Evolutionary conservation across 2,113 vertebrate species (phyloP).

Genomic region (Lamprotornis superbus): DNA sequence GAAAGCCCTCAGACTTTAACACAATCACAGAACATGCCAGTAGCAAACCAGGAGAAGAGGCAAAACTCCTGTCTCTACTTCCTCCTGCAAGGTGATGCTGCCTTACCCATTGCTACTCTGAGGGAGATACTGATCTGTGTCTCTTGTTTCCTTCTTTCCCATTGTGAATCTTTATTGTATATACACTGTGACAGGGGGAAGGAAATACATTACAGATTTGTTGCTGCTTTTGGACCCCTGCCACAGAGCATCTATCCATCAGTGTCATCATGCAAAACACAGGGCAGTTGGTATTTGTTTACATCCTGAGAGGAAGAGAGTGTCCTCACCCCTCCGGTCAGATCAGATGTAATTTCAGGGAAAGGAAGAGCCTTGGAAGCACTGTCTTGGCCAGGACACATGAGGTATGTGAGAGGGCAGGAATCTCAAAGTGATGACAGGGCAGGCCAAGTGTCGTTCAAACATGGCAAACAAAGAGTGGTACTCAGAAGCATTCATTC

Average conservation of each 20-base stretch:
- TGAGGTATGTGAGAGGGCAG: not conserved
- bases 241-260: constrained; percentile 19
- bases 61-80: not conserved
- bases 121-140: not conserved
- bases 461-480: not conserved
- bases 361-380: constrained; percentile 21
- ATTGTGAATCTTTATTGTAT: not conserved
- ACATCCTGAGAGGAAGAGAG: constrained; percentile 50
- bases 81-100: not conserved
- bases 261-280: not conserved
- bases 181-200: not conserved
- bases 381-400: not conserved
- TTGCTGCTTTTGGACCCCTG: constrained; percentile 9
- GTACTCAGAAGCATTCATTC: not conserved
- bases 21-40: not conserved
- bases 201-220: not conserved
- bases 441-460: not conserved
- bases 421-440: not conserved
- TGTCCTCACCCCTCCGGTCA: not conserved
- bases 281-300: constrained; percentile 18
- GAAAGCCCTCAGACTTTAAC: not conserved
- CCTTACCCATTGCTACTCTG: not conserved
- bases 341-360: constrained; percentile 44
- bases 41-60: not conserved
- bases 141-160: not conserved